Conservation (phyloP, 2,113 vertebrate species). For the Periophthalmus modestus region DNA sequence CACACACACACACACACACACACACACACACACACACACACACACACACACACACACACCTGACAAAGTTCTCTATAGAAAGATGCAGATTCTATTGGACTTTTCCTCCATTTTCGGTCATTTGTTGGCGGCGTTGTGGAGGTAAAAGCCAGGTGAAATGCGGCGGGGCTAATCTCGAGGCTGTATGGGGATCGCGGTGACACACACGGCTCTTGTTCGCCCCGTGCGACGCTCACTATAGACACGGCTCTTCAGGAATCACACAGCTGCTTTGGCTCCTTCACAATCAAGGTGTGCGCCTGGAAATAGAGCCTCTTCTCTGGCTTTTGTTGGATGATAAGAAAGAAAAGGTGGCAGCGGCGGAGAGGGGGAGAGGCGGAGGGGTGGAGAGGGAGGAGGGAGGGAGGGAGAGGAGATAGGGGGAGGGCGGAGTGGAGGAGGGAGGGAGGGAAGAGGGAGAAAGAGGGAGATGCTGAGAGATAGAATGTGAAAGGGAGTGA, state of each 20-base stretch:
- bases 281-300: conserved; percentile 67
- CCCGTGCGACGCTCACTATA: conserved; percentile 47
- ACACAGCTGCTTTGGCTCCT: conserved; percentile 50
- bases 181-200: conserved; percentile 64
- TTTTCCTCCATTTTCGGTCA: conserved; percentile 17
- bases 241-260: conserved; percentile 61
- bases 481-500: too few species aligned
- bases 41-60: conserved; percentile 37
- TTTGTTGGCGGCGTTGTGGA: conserved; percentile 27
- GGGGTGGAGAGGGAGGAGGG: background rate
- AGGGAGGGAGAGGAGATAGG: too few species aligned
- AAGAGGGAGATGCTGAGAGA: too few species aligned
- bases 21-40: too few species aligned
- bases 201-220: conserved; percentile 62
- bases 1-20: too few species aligned
- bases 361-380: background rate
- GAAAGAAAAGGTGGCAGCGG: conserved; percentile 18
- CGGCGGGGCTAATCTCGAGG: conserved; percentile 73
- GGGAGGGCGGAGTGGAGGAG: too few species aligned
- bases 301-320: conserved; percentile 52
- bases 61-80: conserved; percentile 73
- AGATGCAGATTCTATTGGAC: conserved; percentile 73
- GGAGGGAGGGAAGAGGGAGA: too few species aligned
- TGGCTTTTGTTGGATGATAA: conserved; percentile 63
- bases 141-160: conserved; percentile 64